phyloP scores from a whole-genome alignment of 2,113 vertebrate genomes.

The Aspidoscelis tigris region DNA sequence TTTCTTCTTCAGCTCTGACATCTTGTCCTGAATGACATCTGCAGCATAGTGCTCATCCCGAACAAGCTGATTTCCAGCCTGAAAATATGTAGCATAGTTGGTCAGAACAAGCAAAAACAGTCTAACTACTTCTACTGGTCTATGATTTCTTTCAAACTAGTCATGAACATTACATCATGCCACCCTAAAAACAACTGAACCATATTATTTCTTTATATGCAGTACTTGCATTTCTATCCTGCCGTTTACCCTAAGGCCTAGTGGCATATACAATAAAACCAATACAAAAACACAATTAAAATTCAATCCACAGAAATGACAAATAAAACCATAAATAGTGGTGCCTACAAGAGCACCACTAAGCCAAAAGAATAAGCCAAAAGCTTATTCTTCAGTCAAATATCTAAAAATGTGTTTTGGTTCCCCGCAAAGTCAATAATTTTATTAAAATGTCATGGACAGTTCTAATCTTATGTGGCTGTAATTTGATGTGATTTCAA shows the following conservation, averaged over 20 bases:
- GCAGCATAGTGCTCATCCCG: slow-evolving; percentile 69
- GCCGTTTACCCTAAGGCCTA: too few relatives aligned
- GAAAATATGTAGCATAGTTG: slow-evolving; percentile 16
- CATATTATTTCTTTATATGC: not conserved
- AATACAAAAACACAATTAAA: too few relatives aligned
- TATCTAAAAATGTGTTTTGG: too few relatives aligned
- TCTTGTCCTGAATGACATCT: slow-evolving; percentile 73
- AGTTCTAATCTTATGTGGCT: not conserved
- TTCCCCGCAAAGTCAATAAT: not conserved
- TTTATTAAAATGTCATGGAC: not conserved
- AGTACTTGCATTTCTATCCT: too few relatives aligned
- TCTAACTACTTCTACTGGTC: not conserved
- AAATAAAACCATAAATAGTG: too few relatives aligned
- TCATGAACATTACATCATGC: not conserved
- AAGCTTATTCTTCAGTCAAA: too few relatives aligned
- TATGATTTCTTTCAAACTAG: not conserved
- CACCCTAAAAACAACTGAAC: not conserved
- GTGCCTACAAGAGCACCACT: too few relatives aligned
- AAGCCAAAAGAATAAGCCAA: too few relatives aligned
- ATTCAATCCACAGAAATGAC: too few relatives aligned
- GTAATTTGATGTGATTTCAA: not conserved
- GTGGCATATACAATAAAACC: too few relatives aligned
- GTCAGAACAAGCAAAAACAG: not conserved
- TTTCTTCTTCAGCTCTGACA: slow-evolving; percentile 71
- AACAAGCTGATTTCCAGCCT: slow-evolving; percentile 82